phyloP scores from a whole-genome alignment of 2,113 vertebrate genomes.

The Periophthalmus modestus region DNA sequence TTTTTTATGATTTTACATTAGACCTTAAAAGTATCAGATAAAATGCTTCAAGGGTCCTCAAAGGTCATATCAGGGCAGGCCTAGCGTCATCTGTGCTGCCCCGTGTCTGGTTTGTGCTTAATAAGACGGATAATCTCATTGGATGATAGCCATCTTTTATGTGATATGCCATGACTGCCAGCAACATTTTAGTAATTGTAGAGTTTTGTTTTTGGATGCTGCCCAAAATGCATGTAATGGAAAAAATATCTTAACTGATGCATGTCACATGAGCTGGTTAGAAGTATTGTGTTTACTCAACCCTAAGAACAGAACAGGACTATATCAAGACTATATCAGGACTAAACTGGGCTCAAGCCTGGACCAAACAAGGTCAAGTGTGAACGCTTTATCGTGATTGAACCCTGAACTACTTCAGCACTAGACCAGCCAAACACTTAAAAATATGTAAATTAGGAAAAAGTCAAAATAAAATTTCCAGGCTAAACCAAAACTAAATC shows the following conservation, averaged over 20 bases:
- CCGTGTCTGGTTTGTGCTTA: slow-evolving; percentile 41
- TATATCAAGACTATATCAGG: not conserved
- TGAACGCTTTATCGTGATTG: too few species aligned
- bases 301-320: not conserved
- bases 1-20: slow-evolving; percentile 10
- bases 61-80: slow-evolving; percentile 39
- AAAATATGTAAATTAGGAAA: not conserved
- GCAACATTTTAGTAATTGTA: slow-evolving; percentile 18
- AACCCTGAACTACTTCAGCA: not conserved
- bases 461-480: not conserved
- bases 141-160: slow-evolving; percentile 26
- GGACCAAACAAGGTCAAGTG: too few species aligned
- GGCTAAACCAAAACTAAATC: too few species aligned
- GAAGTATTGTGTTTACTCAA: not conserved
- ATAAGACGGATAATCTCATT: slow-evolving; percentile 38
- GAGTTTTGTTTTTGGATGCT: not conserved
- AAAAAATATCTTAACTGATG: not conserved
- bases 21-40: slow-evolving; percentile 14
- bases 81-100: slow-evolving; percentile 28
- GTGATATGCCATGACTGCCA: slow-evolving; percentile 23
- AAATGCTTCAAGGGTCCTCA: slow-evolving; percentile 13
- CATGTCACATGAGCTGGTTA: not conserved
- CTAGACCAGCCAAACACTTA: not conserved
- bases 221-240: not conserved
- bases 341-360: too few species aligned